Evolutionary conservation across 2,113 vertebrate species (phyloP), one percentile per base, ranked within the genome.

Genomic region (Solea solea): DNA sequence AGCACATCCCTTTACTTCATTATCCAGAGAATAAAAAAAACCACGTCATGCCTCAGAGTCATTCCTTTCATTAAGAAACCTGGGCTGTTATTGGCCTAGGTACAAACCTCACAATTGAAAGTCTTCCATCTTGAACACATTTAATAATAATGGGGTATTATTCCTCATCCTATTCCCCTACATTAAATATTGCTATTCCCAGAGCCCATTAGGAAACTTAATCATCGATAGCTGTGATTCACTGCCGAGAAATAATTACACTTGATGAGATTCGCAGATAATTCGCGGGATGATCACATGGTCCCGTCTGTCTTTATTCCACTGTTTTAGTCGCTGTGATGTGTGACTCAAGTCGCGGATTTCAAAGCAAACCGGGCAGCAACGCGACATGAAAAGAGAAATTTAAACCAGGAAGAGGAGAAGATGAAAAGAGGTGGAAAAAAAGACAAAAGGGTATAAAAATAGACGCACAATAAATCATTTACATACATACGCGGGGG

Each of bases 141-240:
- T 83, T 89, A 79, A 79, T 85, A 85, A 85, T 90, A 88, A 89
- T 84, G 58, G 83, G 63, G 58, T 86, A 84, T 84, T 85, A 86
- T 90, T 81, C 51, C 65, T 69, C 61, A 76, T 87, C 84, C 80
- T 80, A 84, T 83, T 76, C 64, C 63, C 69, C 57, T 67, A 69
- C 74, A 83, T 88, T 90, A 86, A 89, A 91, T 84, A 87, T 85
- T 77, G 85, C 72, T 60, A 86, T 88, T 85, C 68, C 69, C 74
- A 66, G 74, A 79, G 57, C 80, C 76, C 76, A 88, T 90, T 88
- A 90, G 48, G 78, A 68, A 64, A 60, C 46, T 85, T 86, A 88
- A 89, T 89, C 86, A 87, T 81, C 71, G 8, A 39, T 67, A 55
- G 80, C 65, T 72, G 82, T 78, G 80, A 87, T 78, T 58, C 58